Conservation (phyloP, 2,797 vertebrate genomes). For the Pristis pectinata region DNA sequence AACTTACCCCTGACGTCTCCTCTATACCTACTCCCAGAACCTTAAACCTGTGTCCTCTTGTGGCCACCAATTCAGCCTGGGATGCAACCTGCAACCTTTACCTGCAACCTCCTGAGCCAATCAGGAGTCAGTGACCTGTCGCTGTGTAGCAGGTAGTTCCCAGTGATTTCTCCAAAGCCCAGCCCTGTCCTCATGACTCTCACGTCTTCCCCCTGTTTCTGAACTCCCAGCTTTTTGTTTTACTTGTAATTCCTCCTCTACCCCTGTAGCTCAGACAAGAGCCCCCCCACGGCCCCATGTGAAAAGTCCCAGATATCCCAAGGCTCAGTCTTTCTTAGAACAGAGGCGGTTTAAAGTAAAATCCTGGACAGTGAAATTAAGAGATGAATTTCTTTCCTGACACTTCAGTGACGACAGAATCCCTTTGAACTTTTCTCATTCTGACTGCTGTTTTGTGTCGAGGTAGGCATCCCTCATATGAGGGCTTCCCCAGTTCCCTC, state of each 20-base stretch:
- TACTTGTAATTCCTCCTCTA: not conserved
- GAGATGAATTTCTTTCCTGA: not conserved
- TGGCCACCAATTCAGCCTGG: too few relatives aligned
- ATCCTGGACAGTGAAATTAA: not conserved
- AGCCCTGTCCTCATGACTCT: not conserved
- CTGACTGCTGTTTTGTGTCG: not conserved
- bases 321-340: not conserved
- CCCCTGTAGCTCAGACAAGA: not conserved
- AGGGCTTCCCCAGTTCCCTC: not conserved
- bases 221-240: too few relatives aligned
- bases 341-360: not conserved
- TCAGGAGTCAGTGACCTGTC: too few relatives aligned
- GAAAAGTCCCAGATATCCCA: not conserved
- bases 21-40: too few relatives aligned
- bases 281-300: not conserved
- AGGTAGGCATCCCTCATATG: not conserved
- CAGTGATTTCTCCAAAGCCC: not conserved
- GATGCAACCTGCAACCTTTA: too few relatives aligned
- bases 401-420: not conserved
- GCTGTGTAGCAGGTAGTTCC: too few relatives aligned
- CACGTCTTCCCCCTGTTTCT: not conserved
- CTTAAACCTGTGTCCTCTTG: too few relatives aligned
- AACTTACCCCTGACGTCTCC: too few relatives aligned
- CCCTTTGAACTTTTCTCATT: not conserved
- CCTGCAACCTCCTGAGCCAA: too few relatives aligned